phyloP scores from a whole-genome alignment of 2,113 vertebrate genomes.

The Dromaius novaehollandiae region DNA sequence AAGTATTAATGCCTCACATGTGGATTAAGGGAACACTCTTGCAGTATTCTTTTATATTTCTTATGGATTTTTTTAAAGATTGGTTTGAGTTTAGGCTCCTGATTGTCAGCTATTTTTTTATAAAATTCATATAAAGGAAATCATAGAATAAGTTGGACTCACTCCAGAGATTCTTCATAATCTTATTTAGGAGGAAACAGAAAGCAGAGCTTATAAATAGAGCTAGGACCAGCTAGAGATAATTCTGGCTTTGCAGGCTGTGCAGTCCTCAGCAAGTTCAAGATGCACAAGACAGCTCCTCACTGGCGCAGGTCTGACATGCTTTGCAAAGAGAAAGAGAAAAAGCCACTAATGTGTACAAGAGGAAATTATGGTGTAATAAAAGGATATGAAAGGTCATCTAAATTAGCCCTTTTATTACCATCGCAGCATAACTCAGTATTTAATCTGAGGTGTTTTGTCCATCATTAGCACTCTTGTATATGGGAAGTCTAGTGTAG shows the following conservation, averaged over 20 bases:
- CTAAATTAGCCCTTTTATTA: not conserved
- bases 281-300: not conserved
- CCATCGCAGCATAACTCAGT: not conserved
- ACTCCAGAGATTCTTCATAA: not conserved
- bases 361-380: not conserved
- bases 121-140: not conserved
- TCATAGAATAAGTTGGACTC: not conserved
- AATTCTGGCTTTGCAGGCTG: not conserved
- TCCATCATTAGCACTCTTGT: not conserved
- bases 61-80: not conserved
- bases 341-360: not conserved
- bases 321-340: not conserved
- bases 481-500: not conserved
- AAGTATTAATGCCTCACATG: not conserved
- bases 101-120: not conserved
- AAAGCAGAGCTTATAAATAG: not conserved
- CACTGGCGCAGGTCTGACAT: not conserved
- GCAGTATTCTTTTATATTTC: not conserved
- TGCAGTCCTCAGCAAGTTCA: accelerated
- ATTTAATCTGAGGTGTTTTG: not conserved
- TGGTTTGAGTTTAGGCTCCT: not conserved
- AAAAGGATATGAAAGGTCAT: not conserved
- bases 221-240: not conserved
- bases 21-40: not conserved
- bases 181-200: not conserved